phyloP scores from a whole-genome alignment of 2,113 vertebrate genomes.

The Pipa parva region DNA sequence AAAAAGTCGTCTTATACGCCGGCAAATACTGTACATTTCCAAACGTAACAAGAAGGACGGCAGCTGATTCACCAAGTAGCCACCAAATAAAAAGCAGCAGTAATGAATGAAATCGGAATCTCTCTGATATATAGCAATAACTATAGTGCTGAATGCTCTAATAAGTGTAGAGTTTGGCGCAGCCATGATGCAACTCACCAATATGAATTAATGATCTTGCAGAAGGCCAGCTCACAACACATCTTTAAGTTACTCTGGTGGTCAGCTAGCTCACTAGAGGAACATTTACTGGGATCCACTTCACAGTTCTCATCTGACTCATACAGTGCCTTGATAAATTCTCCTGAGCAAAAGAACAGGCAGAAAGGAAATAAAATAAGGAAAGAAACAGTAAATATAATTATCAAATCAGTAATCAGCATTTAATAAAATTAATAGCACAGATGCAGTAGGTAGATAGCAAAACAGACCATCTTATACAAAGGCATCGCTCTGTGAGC shows the following conservation, averaged over 20 bases:
- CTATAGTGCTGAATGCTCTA: no score
- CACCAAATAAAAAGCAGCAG: no score
- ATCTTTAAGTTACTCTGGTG: slow-evolving; percentile 95
- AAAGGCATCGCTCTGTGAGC: no score
- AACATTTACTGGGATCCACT: slow-evolving; percentile 85
- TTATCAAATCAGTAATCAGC: no score
- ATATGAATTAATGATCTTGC: slow-evolving; percentile 98
- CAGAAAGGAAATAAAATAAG: neutral
- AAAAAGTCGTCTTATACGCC: no score
- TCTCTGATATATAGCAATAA: no score
- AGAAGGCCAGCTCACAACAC: slow-evolving; percentile 96
- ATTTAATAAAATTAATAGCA: neutral
- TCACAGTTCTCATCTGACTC: slow-evolving; percentile 97
- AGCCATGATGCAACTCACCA: slow-evolving; percentile 64
- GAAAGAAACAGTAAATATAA: neutral
- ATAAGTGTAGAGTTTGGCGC: neutral
- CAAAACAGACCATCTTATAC: no score
- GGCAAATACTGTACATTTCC: no score
- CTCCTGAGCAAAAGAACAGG: slow-evolving; percentile 65
- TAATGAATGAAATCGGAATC: no score
- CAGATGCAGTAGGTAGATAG: no score
- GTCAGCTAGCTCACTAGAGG: slow-evolving; percentile 72
- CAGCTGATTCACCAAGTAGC: no score
- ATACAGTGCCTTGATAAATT: slow-evolving; percentile 93
- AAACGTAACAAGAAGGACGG: no score